Percentiles rank a stretch among this genome's conserved stretches.
phyloP scores from a whole-genome alignment of 2,888 invertebrate species.

The Drosophila ochracea region DNA sequence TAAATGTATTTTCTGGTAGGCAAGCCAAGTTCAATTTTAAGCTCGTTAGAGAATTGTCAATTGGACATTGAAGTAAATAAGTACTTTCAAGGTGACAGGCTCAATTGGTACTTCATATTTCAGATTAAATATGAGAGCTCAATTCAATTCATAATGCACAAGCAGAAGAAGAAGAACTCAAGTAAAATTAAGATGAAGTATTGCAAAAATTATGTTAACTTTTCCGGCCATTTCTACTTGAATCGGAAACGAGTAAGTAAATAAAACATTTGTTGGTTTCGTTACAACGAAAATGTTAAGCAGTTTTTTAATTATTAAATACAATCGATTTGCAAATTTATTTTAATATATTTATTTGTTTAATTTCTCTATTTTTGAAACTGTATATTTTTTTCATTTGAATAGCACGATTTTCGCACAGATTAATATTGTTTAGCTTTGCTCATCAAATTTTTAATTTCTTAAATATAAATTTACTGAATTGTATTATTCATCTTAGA shows the following conservation, averaged over 20 bases:
- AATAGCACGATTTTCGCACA: not conserved
- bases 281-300: too few relatives aligned
- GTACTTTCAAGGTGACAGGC: not conserved
- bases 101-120: not conserved
- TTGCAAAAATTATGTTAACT: not conserved
- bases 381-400: not conserved
- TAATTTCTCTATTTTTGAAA: not conserved
- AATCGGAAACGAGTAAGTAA: not conserved
- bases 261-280: not conserved
- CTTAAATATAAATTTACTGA: not conserved
- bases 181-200: not conserved
- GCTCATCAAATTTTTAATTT: not conserved
- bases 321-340: not conserved
- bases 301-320: too few relatives aligned
- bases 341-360: not conserved
- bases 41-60: constrained; percentile 7
- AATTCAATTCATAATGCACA: not conserved
- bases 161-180: not conserved
- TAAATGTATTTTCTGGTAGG: not conserved
- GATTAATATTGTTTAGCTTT: not conserved
- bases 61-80: constrained; percentile 1
- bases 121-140: not conserved
- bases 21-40: not conserved
- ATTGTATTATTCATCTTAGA: not conserved
- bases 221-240: not conserved